Conservation (phyloP, 2,113 vertebrate species). For the Cryptomyrus ogoouensis region DNA sequence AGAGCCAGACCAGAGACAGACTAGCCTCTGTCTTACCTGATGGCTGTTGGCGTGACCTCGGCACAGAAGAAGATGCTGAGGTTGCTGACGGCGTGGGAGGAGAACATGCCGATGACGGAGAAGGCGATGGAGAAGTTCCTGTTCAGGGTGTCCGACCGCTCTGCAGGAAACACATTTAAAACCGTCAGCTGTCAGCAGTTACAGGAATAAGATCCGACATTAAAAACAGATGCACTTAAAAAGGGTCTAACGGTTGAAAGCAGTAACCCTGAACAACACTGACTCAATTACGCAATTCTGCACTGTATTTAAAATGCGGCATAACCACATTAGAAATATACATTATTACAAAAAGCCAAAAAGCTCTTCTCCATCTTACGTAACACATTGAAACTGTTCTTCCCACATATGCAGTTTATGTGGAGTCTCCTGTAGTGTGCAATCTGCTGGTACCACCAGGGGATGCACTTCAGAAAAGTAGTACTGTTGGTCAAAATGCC, state of each 20-base stretch:
- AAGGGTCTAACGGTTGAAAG: not conserved
- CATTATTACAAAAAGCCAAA: not conserved
- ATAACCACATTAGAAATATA: not conserved
- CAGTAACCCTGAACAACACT: not conserved
- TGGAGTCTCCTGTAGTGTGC: not conserved
- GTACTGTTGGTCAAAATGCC: not conserved
- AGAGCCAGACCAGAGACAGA: no score
- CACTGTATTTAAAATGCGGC: not conserved
- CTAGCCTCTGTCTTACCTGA: conserved; percentile 67
- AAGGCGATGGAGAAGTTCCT: conserved; percentile 84
- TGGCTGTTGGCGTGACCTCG: conserved; percentile 94
- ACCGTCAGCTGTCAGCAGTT: not conserved
- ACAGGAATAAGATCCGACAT: not conserved
- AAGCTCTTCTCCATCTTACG: not conserved
- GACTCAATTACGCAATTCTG: not conserved
- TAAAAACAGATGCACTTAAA: not conserved
- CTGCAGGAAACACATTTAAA: conserved; percentile 43
- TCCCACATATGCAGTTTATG: not conserved
- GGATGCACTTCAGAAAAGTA: not conserved
- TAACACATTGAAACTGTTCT: not conserved
- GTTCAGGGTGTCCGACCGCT: conserved; percentile 77
- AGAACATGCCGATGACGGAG: conserved; percentile 97
- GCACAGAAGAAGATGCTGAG: conserved; percentile 98
- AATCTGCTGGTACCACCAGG: not conserved
- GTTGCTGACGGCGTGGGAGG: conserved; percentile 89